phyloP scores from a whole-genome alignment of 2,888 invertebrate species.

The Arrhopalites spinosus region DNA sequence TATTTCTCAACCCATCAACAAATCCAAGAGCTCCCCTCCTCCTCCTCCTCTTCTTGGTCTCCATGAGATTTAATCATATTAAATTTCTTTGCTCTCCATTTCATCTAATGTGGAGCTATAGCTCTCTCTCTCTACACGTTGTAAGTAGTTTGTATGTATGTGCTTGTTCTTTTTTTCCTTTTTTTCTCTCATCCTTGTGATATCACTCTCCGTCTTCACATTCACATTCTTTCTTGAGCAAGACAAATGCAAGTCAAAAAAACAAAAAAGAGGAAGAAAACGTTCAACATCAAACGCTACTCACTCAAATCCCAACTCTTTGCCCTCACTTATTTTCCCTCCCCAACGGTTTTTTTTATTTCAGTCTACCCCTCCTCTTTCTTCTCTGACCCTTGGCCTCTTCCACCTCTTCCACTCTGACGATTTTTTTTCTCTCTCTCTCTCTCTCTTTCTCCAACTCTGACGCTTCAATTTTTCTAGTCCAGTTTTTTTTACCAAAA shows the following conservation, averaged over 20 bases:
- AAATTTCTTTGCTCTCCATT: constrained; percentile 3
- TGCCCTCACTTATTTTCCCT: background rate
- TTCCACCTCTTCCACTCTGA: background rate
- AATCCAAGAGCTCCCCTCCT: background rate
- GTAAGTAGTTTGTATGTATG: too few species aligned
- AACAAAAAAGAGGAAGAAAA: too few species aligned
- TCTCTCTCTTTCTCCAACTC: background rate
- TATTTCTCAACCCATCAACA: constrained; percentile 2
- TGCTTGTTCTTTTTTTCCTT: too few species aligned
- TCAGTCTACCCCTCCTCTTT: background rate
- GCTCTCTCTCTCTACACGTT: background rate
- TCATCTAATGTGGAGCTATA: background rate
- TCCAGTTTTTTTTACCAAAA: background rate
- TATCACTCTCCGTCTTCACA: background rate
- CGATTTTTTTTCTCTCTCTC: background rate
- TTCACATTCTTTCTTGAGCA: background rate
- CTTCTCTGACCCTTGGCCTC: background rate
- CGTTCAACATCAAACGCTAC: background rate
- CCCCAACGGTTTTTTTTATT: background rate
- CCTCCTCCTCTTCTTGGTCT: too few species aligned
- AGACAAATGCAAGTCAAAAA: too few species aligned
- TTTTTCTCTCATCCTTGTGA: background rate
- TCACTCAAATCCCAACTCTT: background rate
- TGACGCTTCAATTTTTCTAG: background rate
- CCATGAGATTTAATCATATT: constrained; percentile 18